Percentiles rank a stretch among this genome's conserved stretches.
These are phyloP conservation scores for Lutjanus erythropterus DNA, from an alignment of 2,113 vertebrate genomes.

Conservation along the genomic window DNA sequence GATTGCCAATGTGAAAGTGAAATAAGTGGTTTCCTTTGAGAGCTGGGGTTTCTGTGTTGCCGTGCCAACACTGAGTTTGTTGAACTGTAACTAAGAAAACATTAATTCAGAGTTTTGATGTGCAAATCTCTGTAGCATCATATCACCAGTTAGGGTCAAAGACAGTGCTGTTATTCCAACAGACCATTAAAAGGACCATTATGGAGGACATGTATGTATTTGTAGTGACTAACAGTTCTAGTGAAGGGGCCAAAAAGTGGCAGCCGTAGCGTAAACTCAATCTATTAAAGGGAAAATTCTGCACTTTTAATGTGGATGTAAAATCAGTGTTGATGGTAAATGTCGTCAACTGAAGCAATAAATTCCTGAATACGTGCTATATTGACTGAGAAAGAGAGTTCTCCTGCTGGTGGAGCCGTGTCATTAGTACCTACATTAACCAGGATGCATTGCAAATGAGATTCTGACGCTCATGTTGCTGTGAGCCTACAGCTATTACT, in stretches of 20 bases:
- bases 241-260: not conserved
- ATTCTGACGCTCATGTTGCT: too few species aligned
- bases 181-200: slow-evolving; percentile 30
- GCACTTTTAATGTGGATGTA: too few species aligned
- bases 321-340: too few species aligned
- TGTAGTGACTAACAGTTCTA: slow-evolving; percentile 12
- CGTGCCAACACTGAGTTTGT: not conserved
- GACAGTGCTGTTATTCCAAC: slow-evolving; percentile 2
- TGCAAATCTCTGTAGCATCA: slow-evolving; percentile 28
- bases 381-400: too few species aligned
- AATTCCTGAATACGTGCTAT: too few species aligned
- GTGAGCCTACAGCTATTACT: too few species aligned
- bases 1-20: not conserved
- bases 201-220: not conserved
- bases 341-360: too few species aligned
- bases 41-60: slow-evolving; percentile 7
- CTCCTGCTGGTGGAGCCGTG: too few species aligned
- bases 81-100: not conserved
- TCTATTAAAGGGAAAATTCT: slow-evolving; percentile 3
- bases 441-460: too few species aligned
- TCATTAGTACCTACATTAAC: too few species aligned
- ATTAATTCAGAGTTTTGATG: slow-evolving; percentile 31
- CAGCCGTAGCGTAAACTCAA: slow-evolving; percentile 10
- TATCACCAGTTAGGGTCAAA: slow-evolving; percentile 19
- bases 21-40: not conserved